Conservation (phyloP, 2,113 vertebrate genomes). For the Triplophysa siluroides region DNA sequence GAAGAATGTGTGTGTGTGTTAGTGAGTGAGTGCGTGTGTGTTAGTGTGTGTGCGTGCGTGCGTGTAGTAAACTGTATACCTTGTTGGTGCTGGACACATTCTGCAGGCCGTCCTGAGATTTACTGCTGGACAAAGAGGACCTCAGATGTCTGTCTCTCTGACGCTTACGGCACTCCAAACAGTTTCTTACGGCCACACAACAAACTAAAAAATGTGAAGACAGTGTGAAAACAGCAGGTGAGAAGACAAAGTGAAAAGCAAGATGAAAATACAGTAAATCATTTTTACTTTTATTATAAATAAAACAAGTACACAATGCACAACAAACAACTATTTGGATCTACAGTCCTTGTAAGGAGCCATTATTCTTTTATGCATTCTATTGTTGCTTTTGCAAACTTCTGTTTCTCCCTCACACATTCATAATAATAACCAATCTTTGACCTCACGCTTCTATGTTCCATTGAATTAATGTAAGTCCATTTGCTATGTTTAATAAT, state of each 20-base stretch:
- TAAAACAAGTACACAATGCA: too few species aligned
- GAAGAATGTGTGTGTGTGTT: too few species aligned
- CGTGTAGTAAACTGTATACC: constrained; percentile 70
- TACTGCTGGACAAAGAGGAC: constrained; percentile 74
- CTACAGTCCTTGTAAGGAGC: too few species aligned
- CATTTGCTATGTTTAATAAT: too few species aligned
- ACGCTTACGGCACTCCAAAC: constrained; percentile 91
- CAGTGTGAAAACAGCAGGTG: too few species aligned
- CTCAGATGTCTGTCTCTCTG: constrained; percentile 82
- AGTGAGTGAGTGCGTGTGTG: too few species aligned
- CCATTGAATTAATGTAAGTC: too few species aligned
- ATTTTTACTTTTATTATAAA: too few species aligned
- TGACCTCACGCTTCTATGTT: too few species aligned
- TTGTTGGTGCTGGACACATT: constrained; percentile 72
- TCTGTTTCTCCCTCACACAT: neutral
- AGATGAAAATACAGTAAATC: neutral
- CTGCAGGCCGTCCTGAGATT: constrained; percentile 83
- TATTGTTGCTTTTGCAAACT: neutral
- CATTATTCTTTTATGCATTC: neutral
- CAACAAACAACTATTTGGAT: too few species aligned
- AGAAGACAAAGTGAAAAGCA: neutral
- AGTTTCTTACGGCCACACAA: constrained; percentile 94
- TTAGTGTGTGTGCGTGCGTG: neutral
- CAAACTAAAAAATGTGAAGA: constrained; percentile 78
- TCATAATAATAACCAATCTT: too few species aligned